A percentile compares a stretch with the other conserved stretches of the same genome.
These are phyloP conservation scores for Anoplophora glabripennis DNA, from an alignment of 1,140 invertebrate genomes.

Conservation along the genomic window DNA sequence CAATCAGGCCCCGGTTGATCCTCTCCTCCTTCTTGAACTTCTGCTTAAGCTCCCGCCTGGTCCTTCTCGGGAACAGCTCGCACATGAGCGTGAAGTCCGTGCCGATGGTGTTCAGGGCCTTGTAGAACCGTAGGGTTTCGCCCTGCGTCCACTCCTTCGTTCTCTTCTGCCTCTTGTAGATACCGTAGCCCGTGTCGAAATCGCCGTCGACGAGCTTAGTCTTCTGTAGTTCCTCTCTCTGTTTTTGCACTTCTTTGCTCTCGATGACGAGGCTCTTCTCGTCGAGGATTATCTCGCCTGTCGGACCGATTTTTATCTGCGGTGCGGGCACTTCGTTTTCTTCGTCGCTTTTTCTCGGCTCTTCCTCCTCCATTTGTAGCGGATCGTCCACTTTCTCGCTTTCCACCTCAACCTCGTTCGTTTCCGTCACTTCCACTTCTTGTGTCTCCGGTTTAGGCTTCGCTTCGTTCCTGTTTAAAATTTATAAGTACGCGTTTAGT, in stretches of 20 bases:
- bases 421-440: constrained; percentile 18
- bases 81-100: constrained; percentile 89
- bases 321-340: constrained; percentile 66
- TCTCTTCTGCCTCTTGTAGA: constrained; percentile 62
- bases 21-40: constrained; percentile 60
- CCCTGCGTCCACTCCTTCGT: constrained; percentile 64
- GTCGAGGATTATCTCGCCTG: constrained; percentile 84
- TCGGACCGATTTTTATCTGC: constrained; percentile 82
- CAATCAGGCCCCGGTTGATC: constrained; percentile 47
- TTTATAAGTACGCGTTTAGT: too few relatives aligned
- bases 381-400: constrained; percentile 39
- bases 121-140: constrained; percentile 84
- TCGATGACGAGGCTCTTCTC: constrained; percentile 82
- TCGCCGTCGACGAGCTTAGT: constrained; percentile 66
- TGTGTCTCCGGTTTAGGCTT: not conserved
- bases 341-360: constrained; percentile 52
- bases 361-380: constrained; percentile 45
- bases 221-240: constrained; percentile 60
- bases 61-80: constrained; percentile 74
- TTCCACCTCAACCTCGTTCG: constrained; percentile 14
- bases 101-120: constrained; percentile 80
- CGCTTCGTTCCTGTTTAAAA: too few relatives aligned
- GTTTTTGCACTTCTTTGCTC: constrained; percentile 62
- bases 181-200: constrained; percentile 57
- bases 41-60: constrained; percentile 75